phyloP scores from a whole-genome alignment of 1,140 invertebrate genomes.

The Archivesica marissinica region DNA sequence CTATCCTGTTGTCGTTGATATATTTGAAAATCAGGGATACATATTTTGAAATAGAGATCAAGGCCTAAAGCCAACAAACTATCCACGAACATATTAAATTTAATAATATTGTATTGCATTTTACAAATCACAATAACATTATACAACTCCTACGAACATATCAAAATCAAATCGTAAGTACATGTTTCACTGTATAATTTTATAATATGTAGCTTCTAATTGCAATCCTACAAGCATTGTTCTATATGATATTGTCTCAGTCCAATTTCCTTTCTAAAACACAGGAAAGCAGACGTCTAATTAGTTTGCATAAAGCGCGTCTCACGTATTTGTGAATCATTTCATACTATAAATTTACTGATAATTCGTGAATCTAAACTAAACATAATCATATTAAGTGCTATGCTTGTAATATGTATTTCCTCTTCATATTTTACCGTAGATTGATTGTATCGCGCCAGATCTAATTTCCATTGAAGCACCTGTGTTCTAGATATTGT shows the following conservation, averaged over 20 bases:
- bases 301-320: background rate
- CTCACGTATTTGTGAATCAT: background rate
- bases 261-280: background rate
- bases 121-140: too few species aligned
- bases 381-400: conserved; percentile 51
- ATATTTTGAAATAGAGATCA: too few species aligned
- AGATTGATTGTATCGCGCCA: background rate
- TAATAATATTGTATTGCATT: too few species aligned
- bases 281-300: background rate
- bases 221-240: background rate
- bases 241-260: background rate
- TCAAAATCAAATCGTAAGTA: too few species aligned
- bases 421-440: background rate
- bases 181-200: too few species aligned
- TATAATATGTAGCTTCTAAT: too few species aligned
- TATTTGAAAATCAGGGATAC: too few species aligned
- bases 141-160: too few species aligned
- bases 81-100: too few species aligned
- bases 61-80: too few species aligned
- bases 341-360: background rate
- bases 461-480: conserved; percentile 26
- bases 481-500: conserved; percentile 20
- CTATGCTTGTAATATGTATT: background rate
- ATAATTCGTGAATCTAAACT: conserved; percentile 12
- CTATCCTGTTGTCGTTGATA: too few species aligned